Evolutionary conservation across 2,888 invertebrate genomes (phyloP), one percentile per base, ranked within the genome.

Genomic region (Phengaris arion): DNA sequence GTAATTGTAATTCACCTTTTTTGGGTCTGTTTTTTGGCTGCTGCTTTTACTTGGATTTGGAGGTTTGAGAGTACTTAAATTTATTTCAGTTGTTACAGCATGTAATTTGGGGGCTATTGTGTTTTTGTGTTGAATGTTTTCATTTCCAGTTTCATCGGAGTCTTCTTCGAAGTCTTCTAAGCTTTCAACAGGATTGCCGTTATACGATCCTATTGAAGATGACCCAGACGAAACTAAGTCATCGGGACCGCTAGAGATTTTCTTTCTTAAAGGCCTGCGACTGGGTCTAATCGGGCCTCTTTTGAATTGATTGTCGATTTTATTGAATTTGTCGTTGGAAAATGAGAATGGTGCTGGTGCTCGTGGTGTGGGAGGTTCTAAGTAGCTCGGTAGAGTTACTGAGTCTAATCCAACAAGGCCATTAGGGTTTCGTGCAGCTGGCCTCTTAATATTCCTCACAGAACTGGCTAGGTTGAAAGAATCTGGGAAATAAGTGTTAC

Each of bases 1-100:
- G 82, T 97, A 97, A 84, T 96, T 96, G 84, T 97, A 97, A 89
- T 97, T 97, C 68, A 97, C 94, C 82, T 96, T 94, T 82, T 95
- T 94, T 15, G 86, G 86, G 77, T 86, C 75, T 12, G 45, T 15
- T 9, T 75, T 74, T 22, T 35, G 46, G 52, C 6, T 54, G 35
- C 22, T 52, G 7, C 13, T 52, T 72, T 52, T 52, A 74, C 80
- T 82, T 77, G 83, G 84, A 77, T 86, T 85, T 54, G 81, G 78
- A 35, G 85, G 79, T 75, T 80, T 85, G 12, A 81, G 79, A 22
- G 83, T 84, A 6, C 82, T 82, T 6, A 82, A 81, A 74, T 79
- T 77, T 76, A 81, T 84, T 78, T 90, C 90, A 22, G 88, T 86
- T 2, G 86, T 84, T 1, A 85, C 81, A n/a, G 88, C 82, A 48